phyloP scores from a whole-genome alignment of 2,888 invertebrate genomes.

The Phlogophora meticulosa region DNA sequence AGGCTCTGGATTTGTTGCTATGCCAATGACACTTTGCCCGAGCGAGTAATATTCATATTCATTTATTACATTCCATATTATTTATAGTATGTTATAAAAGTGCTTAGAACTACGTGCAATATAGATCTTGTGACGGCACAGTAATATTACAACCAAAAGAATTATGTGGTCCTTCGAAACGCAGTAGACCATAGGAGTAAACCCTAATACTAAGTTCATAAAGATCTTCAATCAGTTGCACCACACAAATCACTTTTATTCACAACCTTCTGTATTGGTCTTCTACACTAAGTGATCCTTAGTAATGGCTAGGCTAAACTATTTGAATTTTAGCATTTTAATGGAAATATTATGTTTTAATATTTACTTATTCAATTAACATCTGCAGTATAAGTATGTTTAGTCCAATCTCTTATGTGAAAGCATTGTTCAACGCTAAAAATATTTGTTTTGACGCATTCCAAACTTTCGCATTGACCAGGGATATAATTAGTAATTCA shows the following conservation, averaged over 20 bases:
- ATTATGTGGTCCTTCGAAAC: neutral
- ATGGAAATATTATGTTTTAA: conserved; percentile 42
- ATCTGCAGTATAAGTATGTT: conserved; percentile 11
- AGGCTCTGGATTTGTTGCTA: too few species aligned
- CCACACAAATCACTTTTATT: neutral
- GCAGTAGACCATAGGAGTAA: neutral
- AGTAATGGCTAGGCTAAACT: neutral
- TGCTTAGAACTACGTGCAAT: too few species aligned
- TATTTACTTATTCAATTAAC: conserved; percentile 39
- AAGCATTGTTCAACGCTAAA: conserved; percentile 15
- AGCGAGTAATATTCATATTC: too few species aligned
- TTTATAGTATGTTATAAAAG: too few species aligned
- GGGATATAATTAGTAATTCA: neutral
- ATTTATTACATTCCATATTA: too few species aligned
- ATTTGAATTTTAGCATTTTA: conserved; percentile 20
- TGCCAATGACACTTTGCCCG: too few species aligned
- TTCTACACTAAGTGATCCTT: neutral
- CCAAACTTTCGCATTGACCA: neutral
- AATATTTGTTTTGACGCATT: conserved; percentile 36
- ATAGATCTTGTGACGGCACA: too few species aligned
- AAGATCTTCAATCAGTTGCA: neutral
- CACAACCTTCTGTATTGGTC: neutral
- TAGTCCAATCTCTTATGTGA: conserved; percentile 26
- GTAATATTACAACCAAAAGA: too few species aligned
- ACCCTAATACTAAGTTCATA: too few species aligned